Evolutionary conservation across 1,140 invertebrate genomes (phyloP), one percentile per base, ranked within the genome.

Genomic region (Tenebrio molitor): DNA sequence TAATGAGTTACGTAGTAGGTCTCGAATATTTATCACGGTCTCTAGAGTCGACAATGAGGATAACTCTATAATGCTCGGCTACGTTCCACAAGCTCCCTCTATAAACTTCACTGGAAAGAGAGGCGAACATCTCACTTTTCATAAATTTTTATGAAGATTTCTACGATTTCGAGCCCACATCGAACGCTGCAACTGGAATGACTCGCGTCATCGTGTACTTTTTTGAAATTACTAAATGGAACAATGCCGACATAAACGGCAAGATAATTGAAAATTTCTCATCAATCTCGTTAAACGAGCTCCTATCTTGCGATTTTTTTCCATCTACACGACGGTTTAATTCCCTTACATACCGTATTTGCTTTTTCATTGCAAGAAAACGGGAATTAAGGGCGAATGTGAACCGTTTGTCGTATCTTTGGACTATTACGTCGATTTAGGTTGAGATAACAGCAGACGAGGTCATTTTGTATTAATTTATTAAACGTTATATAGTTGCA

Each of bases 11-110:
- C 70, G 71, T 72, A 69, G 74, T 69, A 41, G 58, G 70, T 67
- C 71, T 72, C 71, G 68, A 67, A 73, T 75, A 75, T 75, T 75
- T 73, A 75, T 75, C 74, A 75, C 71, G 39, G 65, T 75, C 74
- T 75, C 74, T 58, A 67, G 74, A 75, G 74, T 68, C 74, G 71
- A 75, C 73, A 74, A 72, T 69, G 73, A 74, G 74, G 74, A 73
- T 75, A 73, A 72, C 74, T 75, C 36, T 75, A 75, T 73, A 75
- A 74, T 67, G 73, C 69, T 66, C 36, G 14, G 25, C 64, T 44
- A 25, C 42, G 17, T 66, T 44, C 64, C 64, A 17, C 36, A 23
- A 29, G 23, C 50, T 58, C 50, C 50, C 21, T n/a, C 23, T 12
- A 58, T 23, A 58, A 58, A 58, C 21, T 58, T 29, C 50, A 29